Percentiles rank a stretch among this genome's conserved stretches.
Evolutionary conservation across 2,113 vertebrate genomes (phyloP).

Genomic region (Ciconia maguari): DNA sequence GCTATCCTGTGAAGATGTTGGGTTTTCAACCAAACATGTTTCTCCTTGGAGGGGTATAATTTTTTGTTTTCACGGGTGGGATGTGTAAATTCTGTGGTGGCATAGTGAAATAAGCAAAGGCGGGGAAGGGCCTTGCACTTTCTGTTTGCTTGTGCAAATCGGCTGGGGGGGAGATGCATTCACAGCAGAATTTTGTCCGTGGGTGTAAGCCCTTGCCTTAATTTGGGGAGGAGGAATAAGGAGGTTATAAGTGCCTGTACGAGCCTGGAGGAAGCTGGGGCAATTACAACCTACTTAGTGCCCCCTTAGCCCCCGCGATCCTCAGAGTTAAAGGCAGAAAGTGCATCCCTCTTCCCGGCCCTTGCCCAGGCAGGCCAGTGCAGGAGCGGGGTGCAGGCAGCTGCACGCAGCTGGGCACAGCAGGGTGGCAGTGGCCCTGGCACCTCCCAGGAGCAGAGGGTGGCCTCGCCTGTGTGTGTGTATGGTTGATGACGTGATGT

Average conservation of each 20-base stretch:
- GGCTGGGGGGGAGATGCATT: not conserved
- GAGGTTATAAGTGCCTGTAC: accelerated
- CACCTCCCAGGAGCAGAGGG: accelerated
- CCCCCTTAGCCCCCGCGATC: accelerated
- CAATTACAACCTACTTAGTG: not conserved
- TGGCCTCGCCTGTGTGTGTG: not conserved
- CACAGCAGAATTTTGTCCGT: not conserved
- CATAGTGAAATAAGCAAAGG: not conserved
- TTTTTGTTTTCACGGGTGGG: not conserved
- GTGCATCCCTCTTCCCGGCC: not conserved
- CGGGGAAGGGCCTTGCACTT: not conserved
- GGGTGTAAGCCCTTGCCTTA: not conserved
- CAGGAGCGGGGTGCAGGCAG: accelerated
- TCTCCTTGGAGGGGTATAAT: not conserved
- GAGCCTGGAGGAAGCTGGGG: not conserved
- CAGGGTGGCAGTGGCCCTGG: accelerated
- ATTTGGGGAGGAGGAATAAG: not conserved
- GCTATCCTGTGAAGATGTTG: not conserved
- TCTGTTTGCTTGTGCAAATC: not conserved
- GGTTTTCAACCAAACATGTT: not conserved
- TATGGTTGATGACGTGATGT: accelerated
- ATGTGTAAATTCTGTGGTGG: not conserved
- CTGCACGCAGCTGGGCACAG: not conserved
- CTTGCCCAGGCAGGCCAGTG: not conserved
- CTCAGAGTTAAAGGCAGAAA: not conserved